Percentiles rank a stretch among this genome's conserved stretches.
phyloP scores from a whole-genome alignment of 2,888 invertebrate genomes.

The Agrochola litura region DNA sequence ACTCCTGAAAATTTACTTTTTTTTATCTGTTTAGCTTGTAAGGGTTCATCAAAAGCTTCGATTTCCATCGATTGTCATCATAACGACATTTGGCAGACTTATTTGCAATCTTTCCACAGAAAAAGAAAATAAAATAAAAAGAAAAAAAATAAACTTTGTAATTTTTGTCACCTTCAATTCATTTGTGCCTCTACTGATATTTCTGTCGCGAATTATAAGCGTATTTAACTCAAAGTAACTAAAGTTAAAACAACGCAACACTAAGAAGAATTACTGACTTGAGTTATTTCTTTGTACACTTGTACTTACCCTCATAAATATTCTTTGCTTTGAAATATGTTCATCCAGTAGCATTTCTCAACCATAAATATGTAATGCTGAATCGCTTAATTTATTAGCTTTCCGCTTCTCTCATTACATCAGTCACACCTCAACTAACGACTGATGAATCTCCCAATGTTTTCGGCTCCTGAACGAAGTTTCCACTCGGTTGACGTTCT shows the following conservation, averaged over 20 bases:
- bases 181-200: too few species aligned
- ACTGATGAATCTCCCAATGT: constrained; percentile 27
- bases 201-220: neutral
- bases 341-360: neutral
- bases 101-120: too few species aligned
- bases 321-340: neutral
- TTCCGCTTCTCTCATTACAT: neutral
- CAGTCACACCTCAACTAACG: neutral
- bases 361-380: neutral
- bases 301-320: neutral
- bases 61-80: neutral
- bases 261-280: neutral
- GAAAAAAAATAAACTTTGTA: neutral
- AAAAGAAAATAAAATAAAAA: too few species aligned
- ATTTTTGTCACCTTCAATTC: too few species aligned
- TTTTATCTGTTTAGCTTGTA: neutral
- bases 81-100: too few species aligned
- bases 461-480: constrained; percentile 30
- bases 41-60: too few species aligned
- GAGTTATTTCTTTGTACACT: too few species aligned
- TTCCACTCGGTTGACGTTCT: constrained; percentile 57
- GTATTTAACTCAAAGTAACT: neutral
- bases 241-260: neutral
- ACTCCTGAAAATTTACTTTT: neutral
- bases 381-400: neutral